These are phyloP conservation scores for Drosophila hamatofila DNA, from an alignment of 2,888 invertebrate genomes.

Conservation along the genomic window DNA sequence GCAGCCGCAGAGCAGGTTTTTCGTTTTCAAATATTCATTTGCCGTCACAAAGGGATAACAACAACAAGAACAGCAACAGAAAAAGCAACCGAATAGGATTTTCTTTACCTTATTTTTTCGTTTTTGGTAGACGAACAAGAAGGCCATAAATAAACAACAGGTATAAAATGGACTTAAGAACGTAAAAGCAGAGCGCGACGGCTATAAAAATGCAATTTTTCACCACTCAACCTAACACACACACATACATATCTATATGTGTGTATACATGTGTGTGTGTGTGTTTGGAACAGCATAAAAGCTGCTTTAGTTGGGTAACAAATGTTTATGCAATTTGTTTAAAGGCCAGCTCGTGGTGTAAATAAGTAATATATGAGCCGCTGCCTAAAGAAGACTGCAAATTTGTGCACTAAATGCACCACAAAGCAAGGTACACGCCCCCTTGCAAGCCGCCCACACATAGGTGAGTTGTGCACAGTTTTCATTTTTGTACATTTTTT, in stretches of 20 bases:
- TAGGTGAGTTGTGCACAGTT: constrained; percentile 29
- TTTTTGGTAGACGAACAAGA: constrained; percentile 10
- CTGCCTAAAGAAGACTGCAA: constrained; percentile 32
- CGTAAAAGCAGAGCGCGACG: constrained; percentile 47
- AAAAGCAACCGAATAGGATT: constrained; percentile 13
- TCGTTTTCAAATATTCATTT: constrained; percentile 49
- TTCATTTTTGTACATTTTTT: constrained; percentile 1
- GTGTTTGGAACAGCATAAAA: constrained; percentile 46
- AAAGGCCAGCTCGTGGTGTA: constrained; percentile 38
- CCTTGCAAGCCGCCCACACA: neutral
- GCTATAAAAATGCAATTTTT: constrained; percentile 70
- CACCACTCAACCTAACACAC: constrained; percentile 7
- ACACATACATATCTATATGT: neutral
- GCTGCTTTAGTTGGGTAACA: constrained; percentile 63
- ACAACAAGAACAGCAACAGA: constrained; percentile 17
- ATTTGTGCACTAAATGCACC: constrained; percentile 41
- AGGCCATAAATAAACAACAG: constrained; percentile 73
- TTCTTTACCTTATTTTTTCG: neutral
- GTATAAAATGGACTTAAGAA: constrained; percentile 68
- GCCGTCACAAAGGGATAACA: constrained; percentile 1
- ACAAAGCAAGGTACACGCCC: constrained; percentile 29
- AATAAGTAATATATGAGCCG: constrained; percentile 46
- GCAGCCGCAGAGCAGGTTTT: constrained; percentile 19
- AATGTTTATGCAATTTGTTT: constrained; percentile 75
- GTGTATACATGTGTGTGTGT: constrained; percentile 4